A percentile compares a stretch with the other conserved stretches of the same genome.
phyloP scores from a whole-genome alignment of 2,113 vertebrate genomes.

The Ancistrus triradiatus region DNA sequence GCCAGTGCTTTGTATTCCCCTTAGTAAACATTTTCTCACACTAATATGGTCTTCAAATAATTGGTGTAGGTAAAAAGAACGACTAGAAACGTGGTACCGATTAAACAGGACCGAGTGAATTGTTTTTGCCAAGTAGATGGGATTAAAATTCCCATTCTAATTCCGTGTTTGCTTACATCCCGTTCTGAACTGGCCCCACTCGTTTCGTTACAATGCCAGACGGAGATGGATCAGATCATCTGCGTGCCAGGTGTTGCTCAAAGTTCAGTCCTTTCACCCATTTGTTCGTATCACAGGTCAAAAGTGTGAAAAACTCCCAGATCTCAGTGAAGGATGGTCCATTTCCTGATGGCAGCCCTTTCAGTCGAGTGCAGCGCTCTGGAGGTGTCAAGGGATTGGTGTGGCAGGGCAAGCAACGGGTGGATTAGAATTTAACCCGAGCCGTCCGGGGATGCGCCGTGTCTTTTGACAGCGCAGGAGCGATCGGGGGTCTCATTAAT shows the following conservation, averaged over 20 bases:
- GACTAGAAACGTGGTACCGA: too few relatives aligned
- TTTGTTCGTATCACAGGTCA: conserved; percentile 38
- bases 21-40: too few relatives aligned
- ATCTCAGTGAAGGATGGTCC: conserved; percentile 49
- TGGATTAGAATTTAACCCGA: conserved; percentile 32
- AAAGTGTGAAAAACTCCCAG: conserved; percentile 2
- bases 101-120: too few relatives aligned
- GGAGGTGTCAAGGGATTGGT: conserved; percentile 24
- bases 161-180: too few relatives aligned
- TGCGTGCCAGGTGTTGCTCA: conserved; percentile 36
- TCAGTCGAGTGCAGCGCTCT: conserved; percentile 41
- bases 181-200: neutral
- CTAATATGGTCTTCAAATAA: too few relatives aligned
- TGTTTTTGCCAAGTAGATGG: too few relatives aligned
- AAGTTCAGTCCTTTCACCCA: neutral
- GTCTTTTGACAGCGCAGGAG: conserved; percentile 36
- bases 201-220: conserved; percentile 13
- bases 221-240: conserved; percentile 37
- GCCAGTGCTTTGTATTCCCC: too few relatives aligned
- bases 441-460: conserved; percentile 17
- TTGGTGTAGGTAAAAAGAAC: too few relatives aligned
- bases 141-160: too few relatives aligned
- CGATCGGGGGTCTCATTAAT: conserved; percentile 43
- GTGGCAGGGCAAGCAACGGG: conserved; percentile 14
- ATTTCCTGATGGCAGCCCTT: conserved; percentile 53